Base-by-base conservation (phyloP, 2,888 invertebrate species). In the Hirtodrosophila alboralis region DNA sequence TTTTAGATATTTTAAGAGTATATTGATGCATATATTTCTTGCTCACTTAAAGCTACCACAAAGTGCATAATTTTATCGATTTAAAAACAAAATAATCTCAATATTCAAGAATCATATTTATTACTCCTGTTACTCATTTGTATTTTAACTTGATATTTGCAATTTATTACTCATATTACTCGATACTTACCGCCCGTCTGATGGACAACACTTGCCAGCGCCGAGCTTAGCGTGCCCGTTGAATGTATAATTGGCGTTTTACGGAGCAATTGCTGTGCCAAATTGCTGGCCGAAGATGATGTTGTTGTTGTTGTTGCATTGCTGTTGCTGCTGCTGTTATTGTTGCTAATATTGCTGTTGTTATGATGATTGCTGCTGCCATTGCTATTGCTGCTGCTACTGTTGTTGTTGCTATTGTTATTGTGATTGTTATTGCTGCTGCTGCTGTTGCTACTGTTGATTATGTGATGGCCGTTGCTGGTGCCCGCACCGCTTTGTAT, bases 211-310 rank as follows among this genome's bases (percentile, higher is more conserved):
- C 88, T 88, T 40, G 87, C 76, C 70, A 88, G 66, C 21, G 87
- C 77, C 23, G 87, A 78, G 57, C 80, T 79, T 8, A 88, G 76
- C 38, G 79, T 75, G 47, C 77, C 87, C 26, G 88, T 87, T 28
- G 88, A 88, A 58, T 88, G 89, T 38, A 88, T 88, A 26, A 88
- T 88, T 13, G 88, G 88, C 38, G 88, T 88, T 56, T 88, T 88
- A 12, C 88, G 86, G 61, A 88, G 60, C 75, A 89, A 51, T 45
- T 88, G 87, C 61, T 88, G 88, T 13, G 86, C 80, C 43, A 87
- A 52, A 34, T 66, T 69, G 48, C 34, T 70, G 16, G 57, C 54
- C 10, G 28, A 34, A 3, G 48, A 44, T 34, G 67, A 23, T 60
- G 71, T 26, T 49, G 43, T 10, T 48, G 51, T 54, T 45, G 14